Conservation (phyloP, 2,113 vertebrate genomes). For the Nettapus auritus region DNA sequence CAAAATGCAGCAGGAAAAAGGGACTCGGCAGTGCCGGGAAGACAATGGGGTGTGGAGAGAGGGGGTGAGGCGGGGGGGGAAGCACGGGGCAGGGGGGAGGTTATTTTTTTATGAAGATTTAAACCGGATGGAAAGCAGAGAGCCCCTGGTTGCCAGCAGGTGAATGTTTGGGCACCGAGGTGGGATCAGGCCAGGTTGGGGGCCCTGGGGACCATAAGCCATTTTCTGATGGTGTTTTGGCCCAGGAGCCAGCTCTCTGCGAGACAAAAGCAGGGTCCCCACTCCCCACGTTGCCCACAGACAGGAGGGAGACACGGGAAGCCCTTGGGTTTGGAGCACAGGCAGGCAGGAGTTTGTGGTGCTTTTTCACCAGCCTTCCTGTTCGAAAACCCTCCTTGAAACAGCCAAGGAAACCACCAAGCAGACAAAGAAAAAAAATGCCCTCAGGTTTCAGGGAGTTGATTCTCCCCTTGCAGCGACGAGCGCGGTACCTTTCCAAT, state of each 20-base stretch:
- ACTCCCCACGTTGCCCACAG: background rate
- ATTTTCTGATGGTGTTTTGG: background rate
- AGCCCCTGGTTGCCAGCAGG: background rate
- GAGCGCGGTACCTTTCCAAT: slow-evolving; percentile 29
- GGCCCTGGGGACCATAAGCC: background rate
- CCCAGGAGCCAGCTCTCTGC: background rate
- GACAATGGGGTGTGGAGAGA: background rate
- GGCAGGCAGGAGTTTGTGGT: background rate
- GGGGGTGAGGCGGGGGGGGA: background rate
- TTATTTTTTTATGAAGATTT: slow-evolving; percentile 58
- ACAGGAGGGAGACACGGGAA: background rate
- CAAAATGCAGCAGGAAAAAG: slow-evolving; percentile 38
- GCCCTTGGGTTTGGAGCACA: background rate
- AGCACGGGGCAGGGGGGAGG: too few species aligned
- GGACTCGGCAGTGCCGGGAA: slow-evolving; percentile 17
- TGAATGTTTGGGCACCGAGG: background rate
- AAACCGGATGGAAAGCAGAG: background rate
- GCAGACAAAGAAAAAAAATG: slow-evolving; percentile 18
- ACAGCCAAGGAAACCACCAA: background rate
- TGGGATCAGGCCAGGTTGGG: background rate
- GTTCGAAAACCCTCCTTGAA: background rate
- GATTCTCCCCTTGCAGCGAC: background rate
- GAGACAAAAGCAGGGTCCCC: background rate
- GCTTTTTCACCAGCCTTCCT: slow-evolving; percentile 30
- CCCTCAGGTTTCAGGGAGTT: background rate